Conservation (phyloP, 2,797 vertebrate species). For the Galaxias olidus region DNA sequence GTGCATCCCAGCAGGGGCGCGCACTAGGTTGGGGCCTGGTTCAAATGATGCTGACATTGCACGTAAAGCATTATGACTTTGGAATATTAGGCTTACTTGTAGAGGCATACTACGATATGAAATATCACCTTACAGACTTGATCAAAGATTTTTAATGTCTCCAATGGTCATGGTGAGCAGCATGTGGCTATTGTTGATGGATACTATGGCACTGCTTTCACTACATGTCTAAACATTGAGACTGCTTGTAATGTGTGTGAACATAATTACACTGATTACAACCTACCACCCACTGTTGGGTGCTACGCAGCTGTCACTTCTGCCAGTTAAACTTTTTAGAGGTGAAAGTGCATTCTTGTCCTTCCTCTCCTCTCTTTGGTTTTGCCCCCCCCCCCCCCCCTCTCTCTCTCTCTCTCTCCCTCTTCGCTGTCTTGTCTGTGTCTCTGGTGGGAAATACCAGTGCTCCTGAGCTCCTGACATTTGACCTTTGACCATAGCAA, state of each 20-base stretch:
- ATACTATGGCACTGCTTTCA: too few species aligned
- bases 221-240: too few species aligned
- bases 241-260: neutral
- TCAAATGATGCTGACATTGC: too few species aligned
- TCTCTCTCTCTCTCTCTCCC: neutral
- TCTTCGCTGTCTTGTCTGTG: conserved; percentile 22
- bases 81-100: neutral
- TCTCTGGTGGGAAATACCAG: conserved; percentile 63
- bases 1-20: too few species aligned
- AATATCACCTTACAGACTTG: too few species aligned
- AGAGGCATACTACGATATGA: too few species aligned
- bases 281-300: neutral
- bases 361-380: neutral
- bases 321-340: conserved; percentile 8
- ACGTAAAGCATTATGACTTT: too few species aligned
- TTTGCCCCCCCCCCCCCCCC: too few species aligned
- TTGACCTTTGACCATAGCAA: conserved; percentile 56
- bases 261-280: conserved; percentile 5
- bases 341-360: conserved; percentile 30
- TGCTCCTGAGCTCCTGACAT: conserved; percentile 46
- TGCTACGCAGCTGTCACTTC: neutral
- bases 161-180: too few species aligned
- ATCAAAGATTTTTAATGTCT: too few species aligned
- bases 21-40: neutral
- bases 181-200: too few species aligned